A percentile compares a stretch with the other conserved stretches of the same genome.
These are phyloP conservation scores for Liparis tanakae DNA, from an alignment of 2,797 vertebrate species.

Conservation along the genomic window DNA sequence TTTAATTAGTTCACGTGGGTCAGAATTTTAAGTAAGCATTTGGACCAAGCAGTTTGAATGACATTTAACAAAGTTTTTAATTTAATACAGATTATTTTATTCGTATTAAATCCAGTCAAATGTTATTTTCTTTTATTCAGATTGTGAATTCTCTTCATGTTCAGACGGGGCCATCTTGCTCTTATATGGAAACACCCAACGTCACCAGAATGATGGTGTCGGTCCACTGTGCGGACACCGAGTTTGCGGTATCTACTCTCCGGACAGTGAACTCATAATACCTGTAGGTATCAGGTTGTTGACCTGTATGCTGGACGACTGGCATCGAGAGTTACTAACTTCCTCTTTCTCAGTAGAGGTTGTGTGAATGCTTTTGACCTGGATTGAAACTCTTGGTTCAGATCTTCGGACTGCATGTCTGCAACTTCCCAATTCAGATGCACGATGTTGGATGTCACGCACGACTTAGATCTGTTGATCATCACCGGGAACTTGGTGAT, in stretches of 20 bases:
- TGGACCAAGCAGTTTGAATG: neutral
- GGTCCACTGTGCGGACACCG: neutral
- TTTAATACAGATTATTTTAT: conserved; percentile 1
- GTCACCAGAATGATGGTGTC: conserved; percentile 10
- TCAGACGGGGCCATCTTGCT: neutral
- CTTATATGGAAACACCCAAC: neutral
- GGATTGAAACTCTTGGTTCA: conserved; percentile 18
- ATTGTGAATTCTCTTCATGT: neutral
- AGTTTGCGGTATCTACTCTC: conserved; percentile 1
- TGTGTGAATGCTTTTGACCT: neutral
- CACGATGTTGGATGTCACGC: neutral
- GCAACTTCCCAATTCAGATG: conserved; percentile 1
- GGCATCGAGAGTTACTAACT: neutral
- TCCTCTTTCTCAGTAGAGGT: neutral
- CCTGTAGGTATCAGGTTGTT: neutral
- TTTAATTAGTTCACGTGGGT: no score
- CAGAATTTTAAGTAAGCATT: neutral
- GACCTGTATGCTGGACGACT: neutral
- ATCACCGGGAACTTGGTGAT: neutral
- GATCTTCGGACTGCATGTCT: neutral
- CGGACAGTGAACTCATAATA: conserved; percentile 6
- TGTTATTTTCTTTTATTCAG: neutral
- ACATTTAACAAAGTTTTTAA: neutral
- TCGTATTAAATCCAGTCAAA: neutral
- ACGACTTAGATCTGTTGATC: neutral